Percentiles rank a stretch among this genome's conserved stretches.
These are phyloP conservation scores for Salvator merianae DNA, from an alignment of 2,113 vertebrate genomes.

Conservation along the genomic window DNA sequence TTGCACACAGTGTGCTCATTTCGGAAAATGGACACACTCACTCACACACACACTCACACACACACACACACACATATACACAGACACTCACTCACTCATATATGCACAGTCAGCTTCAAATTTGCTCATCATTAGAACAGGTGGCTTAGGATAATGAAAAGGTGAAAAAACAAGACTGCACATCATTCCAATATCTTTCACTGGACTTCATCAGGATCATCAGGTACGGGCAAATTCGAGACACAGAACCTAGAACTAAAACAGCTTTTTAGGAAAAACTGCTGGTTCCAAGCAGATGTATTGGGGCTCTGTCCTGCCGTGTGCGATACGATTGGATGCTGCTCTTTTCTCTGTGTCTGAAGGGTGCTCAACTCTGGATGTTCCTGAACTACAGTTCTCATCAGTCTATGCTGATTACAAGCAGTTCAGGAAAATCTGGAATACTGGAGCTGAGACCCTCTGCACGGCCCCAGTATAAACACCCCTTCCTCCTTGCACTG, in stretches of 20 bases:
- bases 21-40: slow-evolving; percentile 33
- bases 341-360: background rate
- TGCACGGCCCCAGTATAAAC: too few species aligned
- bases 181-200: background rate
- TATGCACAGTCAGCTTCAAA: slow-evolving; percentile 39
- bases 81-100: background rate
- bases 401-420: too few species aligned
- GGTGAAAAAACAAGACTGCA: slow-evolving; percentile 24
- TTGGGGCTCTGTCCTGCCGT: too few species aligned
- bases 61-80: too few species aligned
- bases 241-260: background rate
- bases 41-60: background rate
- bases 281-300: too few species aligned
- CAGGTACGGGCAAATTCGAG: background rate
- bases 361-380: too few species aligned
- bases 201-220: background rate
- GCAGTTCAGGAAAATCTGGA: too few species aligned
- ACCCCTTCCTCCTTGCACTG: background rate
- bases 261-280: background rate
- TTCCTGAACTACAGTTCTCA: too few species aligned
- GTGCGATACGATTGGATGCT: too few species aligned
- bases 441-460: too few species aligned
- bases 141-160: slow-evolving; percentile 1
- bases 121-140: background rate
- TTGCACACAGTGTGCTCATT: slow-evolving; percentile 41